phyloP scores from a whole-genome alignment of 1,140 invertebrate species.

The Trichonephila clavata region DNA sequence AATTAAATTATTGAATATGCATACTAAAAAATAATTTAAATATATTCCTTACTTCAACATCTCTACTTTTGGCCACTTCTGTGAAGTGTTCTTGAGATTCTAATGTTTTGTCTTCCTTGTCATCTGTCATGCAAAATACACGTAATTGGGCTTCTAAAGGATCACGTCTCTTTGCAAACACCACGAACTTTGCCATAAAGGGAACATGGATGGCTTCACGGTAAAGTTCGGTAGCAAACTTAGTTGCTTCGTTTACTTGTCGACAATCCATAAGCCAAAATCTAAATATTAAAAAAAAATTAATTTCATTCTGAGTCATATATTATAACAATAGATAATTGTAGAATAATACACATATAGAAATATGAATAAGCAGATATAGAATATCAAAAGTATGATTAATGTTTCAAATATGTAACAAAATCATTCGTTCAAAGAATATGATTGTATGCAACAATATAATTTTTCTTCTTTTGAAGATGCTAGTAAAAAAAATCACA shows the following conservation, averaged over 20 bases:
- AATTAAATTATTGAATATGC: too few species aligned
- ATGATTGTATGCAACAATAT: too few species aligned
- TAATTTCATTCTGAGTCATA: neutral
- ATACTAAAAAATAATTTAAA: too few species aligned
- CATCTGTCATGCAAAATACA: constrained; percentile 99
- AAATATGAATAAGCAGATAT: too few species aligned
- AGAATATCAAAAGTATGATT: too few species aligned
- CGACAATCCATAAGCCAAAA: constrained; percentile 99
- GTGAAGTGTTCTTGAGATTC: constrained; percentile 98
- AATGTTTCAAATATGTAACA: too few species aligned
- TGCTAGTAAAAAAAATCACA: too few species aligned
- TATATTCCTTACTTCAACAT: constrained; percentile 85
- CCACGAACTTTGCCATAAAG: constrained; percentile 99
- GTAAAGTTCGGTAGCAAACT: constrained; percentile 99
- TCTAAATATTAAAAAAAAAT: constrained; percentile 77
- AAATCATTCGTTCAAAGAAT: too few species aligned
- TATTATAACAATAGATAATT: too few species aligned
- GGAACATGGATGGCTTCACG: constrained; percentile 98
- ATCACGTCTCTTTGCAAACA: constrained; percentile 97
- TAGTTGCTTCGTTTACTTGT: constrained; percentile 96
- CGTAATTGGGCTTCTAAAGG: constrained; percentile 95
- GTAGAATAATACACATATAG: too few species aligned
- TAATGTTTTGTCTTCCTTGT: constrained; percentile 98
- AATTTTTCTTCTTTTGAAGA: too few species aligned
- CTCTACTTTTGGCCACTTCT: constrained; percentile 98